phyloP scores from a whole-genome alignment of 2,797 vertebrate species.

The Miichthys miiuy region DNA sequence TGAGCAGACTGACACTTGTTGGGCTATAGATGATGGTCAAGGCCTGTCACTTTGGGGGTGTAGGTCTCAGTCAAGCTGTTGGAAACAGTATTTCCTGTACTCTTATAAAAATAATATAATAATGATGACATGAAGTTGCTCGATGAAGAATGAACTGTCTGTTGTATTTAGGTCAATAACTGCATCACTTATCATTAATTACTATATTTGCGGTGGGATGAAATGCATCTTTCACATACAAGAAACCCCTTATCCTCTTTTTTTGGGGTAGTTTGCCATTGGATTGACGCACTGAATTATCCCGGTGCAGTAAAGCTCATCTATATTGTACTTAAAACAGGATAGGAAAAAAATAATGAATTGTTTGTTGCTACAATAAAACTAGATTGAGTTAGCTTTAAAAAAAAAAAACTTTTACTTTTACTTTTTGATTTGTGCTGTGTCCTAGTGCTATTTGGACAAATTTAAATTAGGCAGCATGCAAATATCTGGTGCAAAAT shows the following conservation, averaged over 20 bases:
- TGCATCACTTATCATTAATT: background rate
- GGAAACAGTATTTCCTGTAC: background rate
- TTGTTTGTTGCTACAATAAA: slow-evolving; percentile 19
- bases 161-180: background rate
- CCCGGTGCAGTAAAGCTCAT: slow-evolving; percentile 6
- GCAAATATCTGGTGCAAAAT: too few species aligned
- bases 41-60: background rate
- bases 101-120: too few species aligned
- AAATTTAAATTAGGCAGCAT: too few species aligned
- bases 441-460: background rate
- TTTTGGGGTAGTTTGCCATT: slow-evolving; percentile 4
- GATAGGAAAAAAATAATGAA: background rate
- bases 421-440: too few species aligned
- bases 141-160: too few species aligned
- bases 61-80: background rate
- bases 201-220: background rate
- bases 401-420: too few species aligned
- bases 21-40: background rate
- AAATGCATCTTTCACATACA: slow-evolving; percentile 9
- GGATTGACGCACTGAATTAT: slow-evolving; percentile 5
- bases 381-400: background rate
- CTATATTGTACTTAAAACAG: slow-evolving; percentile 1
- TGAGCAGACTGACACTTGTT: background rate
- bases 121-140: too few species aligned
- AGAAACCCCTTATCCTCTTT: background rate